Conservation (phyloP, 2,888 invertebrate genomes). For the Drosophila demipolita region DNA sequence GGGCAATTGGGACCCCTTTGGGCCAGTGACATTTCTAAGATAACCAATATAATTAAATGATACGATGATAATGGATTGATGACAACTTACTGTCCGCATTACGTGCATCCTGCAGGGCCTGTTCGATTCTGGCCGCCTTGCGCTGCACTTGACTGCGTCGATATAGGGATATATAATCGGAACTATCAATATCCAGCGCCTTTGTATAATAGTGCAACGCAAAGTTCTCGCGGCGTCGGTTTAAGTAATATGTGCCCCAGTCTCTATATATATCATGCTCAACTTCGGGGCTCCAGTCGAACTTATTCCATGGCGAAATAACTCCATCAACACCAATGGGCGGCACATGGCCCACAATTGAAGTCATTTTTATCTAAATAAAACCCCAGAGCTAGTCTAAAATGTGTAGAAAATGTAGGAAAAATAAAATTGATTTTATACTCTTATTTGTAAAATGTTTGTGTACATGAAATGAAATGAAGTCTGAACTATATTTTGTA, state of each 20-base stretch:
- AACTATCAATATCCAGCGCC: slow-evolving; percentile 70
- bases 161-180: slow-evolving; percentile 76
- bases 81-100: slow-evolving; percentile 72
- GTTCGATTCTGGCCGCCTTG: slow-evolving; percentile 73
- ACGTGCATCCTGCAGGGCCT: slow-evolving; percentile 73
- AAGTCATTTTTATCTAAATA: slow-evolving; percentile 44
- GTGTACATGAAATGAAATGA: neutral
- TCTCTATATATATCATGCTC: slow-evolving; percentile 82
- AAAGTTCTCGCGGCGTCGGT: slow-evolving; percentile 77
- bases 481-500: slow-evolving; percentile 5
- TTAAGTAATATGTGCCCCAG: slow-evolving; percentile 82
- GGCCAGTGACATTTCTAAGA: slow-evolving; percentile 32
- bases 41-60: neutral
- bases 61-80: neutral
- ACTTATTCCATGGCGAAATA: slow-evolving; percentile 66
- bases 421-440: slow-evolving; percentile 1
- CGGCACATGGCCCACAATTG: slow-evolving; percentile 53
- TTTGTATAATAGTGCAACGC: slow-evolving; percentile 81
- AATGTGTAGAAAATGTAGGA: slow-evolving; percentile 1
- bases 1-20: slow-evolving; percentile 65
- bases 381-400: neutral
- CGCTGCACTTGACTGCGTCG: slow-evolving; percentile 81
- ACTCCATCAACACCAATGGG: neutral
- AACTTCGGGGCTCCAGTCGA: slow-evolving; percentile 75
- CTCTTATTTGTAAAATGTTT: neutral